Percentiles rank a stretch among this genome's conserved stretches.
These are phyloP conservation scores for Pristionchus maxplancki DNA, from an alignment of 2,888 invertebrate species.

Conservation along the genomic window DNA sequence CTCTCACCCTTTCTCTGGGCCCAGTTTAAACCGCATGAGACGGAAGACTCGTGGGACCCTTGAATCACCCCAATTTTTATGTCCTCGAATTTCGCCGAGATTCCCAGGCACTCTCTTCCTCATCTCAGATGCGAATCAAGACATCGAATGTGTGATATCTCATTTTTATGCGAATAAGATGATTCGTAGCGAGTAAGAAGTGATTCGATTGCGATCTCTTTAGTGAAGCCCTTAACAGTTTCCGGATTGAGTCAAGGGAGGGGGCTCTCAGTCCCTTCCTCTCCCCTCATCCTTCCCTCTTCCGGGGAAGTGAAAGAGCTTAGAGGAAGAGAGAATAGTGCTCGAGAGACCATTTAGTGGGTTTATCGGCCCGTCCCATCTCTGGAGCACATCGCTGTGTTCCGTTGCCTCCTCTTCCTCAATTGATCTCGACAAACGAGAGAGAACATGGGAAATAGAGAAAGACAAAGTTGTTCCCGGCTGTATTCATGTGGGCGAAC, in stretches of 20 bases:
- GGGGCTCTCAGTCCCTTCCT: neutral
- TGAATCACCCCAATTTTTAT: neutral
- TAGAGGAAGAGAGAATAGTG: neutral
- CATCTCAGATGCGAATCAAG: neutral
- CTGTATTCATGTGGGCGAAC: neutral
- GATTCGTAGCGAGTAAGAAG: neutral
- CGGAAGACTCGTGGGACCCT: neutral
- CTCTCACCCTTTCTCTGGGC: neutral
- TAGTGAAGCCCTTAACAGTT: neutral
- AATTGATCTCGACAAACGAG: neutral
- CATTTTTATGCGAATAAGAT: neutral
- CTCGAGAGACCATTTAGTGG: conserved; percentile 30
- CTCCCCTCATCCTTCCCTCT: conserved; percentile 6
- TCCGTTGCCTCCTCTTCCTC: neutral
- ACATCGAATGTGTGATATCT: neutral
- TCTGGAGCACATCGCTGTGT: neutral
- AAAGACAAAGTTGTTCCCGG: neutral
- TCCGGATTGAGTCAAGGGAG: conserved; percentile 38
- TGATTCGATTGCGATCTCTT: neutral
- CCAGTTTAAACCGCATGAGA: conserved; percentile 36
- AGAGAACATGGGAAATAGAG: neutral
- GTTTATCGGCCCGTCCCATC: conserved; percentile 34
- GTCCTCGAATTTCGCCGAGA: conserved; percentile 3
- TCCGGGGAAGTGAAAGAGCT: conserved; percentile 9
- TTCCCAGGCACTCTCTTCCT: neutral